Evolutionary conservation across 2,888 invertebrate genomes (phyloP).

Genomic region (Palloptera scutellata): DNA sequence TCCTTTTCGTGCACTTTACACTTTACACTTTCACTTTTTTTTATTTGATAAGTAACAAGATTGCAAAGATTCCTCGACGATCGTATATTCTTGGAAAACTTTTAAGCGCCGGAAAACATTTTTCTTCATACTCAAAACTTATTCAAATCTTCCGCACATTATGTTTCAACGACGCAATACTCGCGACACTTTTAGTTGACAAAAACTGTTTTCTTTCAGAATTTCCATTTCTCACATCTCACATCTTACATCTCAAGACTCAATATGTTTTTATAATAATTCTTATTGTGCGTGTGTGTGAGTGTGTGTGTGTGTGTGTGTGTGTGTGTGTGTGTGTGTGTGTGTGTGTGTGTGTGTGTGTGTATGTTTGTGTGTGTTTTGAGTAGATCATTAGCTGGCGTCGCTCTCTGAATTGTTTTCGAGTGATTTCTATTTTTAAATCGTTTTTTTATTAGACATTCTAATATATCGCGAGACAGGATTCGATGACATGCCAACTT

Average conservation of each 20-base stretch:
- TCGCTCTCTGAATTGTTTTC: slow-evolving; percentile 35
- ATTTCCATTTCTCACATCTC: slow-evolving; percentile 40
- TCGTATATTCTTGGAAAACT: background rate
- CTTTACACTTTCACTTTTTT: slow-evolving; percentile 1
- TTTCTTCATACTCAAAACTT: background rate
- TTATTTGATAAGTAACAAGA: background rate
- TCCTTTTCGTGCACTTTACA: slow-evolving; percentile 1
- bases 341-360: slow-evolving; percentile 4
- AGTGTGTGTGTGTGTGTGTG: slow-evolving; percentile 29
- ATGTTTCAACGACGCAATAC: slow-evolving; percentile 49
- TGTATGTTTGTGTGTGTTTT: slow-evolving; percentile 41
- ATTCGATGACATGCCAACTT: slow-evolving; percentile 35
- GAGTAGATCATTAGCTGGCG: slow-evolving; percentile 44
- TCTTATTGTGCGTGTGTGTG: slow-evolving; percentile 40
- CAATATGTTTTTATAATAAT: slow-evolving; percentile 35
- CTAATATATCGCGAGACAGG: slow-evolving; percentile 44
- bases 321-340: slow-evolving; percentile 10
- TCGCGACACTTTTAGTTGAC: slow-evolving; percentile 58
- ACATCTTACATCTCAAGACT: no score
- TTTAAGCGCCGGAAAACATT: background rate
- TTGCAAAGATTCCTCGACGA: background rate
- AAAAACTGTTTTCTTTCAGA: slow-evolving; percentile 45
- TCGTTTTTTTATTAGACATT: slow-evolving; percentile 50
- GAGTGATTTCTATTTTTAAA: slow-evolving; percentile 58
- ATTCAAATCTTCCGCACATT: slow-evolving; percentile 26